A percentile compares a stretch with the other conserved stretches of the same genome.
Conservation (phyloP, 2,797 vertebrate species). For the Poecilia velifera region DNA sequence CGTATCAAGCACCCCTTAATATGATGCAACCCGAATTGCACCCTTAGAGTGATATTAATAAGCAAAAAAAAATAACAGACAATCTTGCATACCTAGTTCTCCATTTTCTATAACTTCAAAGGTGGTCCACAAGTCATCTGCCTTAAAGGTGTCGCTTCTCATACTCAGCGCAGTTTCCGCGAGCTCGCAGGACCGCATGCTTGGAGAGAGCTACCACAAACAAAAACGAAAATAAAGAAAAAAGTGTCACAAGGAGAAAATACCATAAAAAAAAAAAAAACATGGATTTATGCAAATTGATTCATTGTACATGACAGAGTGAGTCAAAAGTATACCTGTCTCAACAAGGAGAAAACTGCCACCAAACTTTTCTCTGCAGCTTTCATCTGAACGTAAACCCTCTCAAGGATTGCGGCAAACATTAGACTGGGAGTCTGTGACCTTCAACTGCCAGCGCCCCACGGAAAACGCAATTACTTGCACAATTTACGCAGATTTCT, state of each 20-base stretch:
- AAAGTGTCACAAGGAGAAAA: background rate
- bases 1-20: background rate
- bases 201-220: constrained; percentile 86
- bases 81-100: constrained; percentile 86
- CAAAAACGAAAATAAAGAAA: background rate
- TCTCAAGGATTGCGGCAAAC: constrained; percentile 20
- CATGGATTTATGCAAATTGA: background rate
- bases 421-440: constrained; percentile 47
- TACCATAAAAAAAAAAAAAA: background rate
- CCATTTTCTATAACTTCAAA: constrained; percentile 97
- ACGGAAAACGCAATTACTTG: constrained; percentile 75
- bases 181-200: constrained; percentile 88
- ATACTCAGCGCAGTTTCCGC: constrained; percentile 85
- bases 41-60: background rate
- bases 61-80: background rate
- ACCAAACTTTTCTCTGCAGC: constrained; percentile 24
- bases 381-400: constrained; percentile 38
- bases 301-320: background rate
- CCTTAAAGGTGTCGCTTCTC: constrained; percentile 79
- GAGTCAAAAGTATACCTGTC: constrained; percentile 4
- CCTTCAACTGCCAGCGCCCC: constrained; percentile 47
- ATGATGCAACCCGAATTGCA: background rate
- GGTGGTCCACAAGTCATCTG: constrained; percentile 86
- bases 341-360: constrained; percentile 36
- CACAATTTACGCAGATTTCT: constrained; percentile 79